Evolutionary conservation across 2,888 invertebrate species (phyloP).

Genomic region (Tipula helvola): DNA sequence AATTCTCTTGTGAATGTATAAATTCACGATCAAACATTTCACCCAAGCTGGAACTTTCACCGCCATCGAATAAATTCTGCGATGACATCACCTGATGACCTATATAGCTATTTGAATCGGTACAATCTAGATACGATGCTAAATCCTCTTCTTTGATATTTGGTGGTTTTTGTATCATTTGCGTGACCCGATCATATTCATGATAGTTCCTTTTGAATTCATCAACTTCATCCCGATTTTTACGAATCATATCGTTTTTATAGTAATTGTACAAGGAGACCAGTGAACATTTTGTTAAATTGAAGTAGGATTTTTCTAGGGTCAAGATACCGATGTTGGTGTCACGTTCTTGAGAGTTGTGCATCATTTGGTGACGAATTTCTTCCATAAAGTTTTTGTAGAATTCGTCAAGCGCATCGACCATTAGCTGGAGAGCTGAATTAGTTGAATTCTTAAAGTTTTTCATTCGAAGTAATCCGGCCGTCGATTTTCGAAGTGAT

Average conservation of each 20-base stretch:
- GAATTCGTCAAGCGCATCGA: slow-evolving; percentile 31
- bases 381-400: slow-evolving; percentile 25
- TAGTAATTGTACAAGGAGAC: slow-evolving; percentile 32
- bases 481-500: slow-evolving; percentile 29
- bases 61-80: background rate
- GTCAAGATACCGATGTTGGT: slow-evolving; percentile 19
- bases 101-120: background rate
- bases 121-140: background rate
- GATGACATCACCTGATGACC: background rate
- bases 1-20: slow-evolving; percentile 6
- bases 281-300: slow-evolving; percentile 27
- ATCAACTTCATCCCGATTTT: slow-evolving; percentile 29
- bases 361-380: slow-evolving; percentile 20
- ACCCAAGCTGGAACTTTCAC: background rate
- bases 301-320: slow-evolving; percentile 29
- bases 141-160: slow-evolving; percentile 1
- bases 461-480: slow-evolving; percentile 30
- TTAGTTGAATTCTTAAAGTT: slow-evolving; percentile 32
- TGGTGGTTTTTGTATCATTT: slow-evolving; percentile 29
- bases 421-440: slow-evolving; percentile 26
- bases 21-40: background rate
- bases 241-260: slow-evolving; percentile 29
- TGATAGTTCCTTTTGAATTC: slow-evolving; percentile 30
- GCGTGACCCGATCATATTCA: slow-evolving; percentile 33
- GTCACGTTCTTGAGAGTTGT: slow-evolving; percentile 16